phyloP scores from a whole-genome alignment of 2,888 invertebrate genomes.

The Palloptera scutellata region DNA sequence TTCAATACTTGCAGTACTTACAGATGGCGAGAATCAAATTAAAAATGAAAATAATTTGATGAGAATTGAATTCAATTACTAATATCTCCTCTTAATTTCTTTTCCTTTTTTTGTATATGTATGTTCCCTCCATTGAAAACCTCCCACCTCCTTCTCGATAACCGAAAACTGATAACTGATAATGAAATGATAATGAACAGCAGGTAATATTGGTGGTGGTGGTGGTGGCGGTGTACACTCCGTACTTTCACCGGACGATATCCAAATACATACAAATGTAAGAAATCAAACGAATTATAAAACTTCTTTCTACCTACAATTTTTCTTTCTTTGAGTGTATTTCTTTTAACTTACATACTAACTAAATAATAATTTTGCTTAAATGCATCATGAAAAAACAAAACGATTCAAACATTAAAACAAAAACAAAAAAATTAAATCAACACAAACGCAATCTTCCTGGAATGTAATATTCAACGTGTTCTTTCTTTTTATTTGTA shows the following conservation, averaged over 20 bases:
- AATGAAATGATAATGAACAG: slow-evolving; percentile 36
- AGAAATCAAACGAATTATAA: slow-evolving; percentile 38
- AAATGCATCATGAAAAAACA: too few species aligned
- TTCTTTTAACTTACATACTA: not conserved
- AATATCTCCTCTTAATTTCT: too few species aligned
- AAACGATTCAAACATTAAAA: too few species aligned
- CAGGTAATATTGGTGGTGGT: slow-evolving; percentile 59
- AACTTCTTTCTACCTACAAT: not conserved
- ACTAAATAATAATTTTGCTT: not conserved
- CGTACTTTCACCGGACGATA: slow-evolving; percentile 59
- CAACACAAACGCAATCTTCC: slow-evolving; percentile 35
- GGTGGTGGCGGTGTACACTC: slow-evolving; percentile 49
- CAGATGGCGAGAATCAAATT: too few species aligned
- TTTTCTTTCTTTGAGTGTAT: slow-evolving; percentile 1
- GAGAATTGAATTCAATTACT: too few species aligned
- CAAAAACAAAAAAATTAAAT: slow-evolving; percentile 26
- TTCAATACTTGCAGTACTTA: too few species aligned
- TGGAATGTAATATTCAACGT: slow-evolving; percentile 39
- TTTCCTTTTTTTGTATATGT: too few species aligned
- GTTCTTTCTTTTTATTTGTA: slow-evolving; percentile 8
- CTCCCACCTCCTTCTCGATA: too few species aligned
- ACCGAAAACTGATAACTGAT: too few species aligned
- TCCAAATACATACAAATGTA: slow-evolving; percentile 63
- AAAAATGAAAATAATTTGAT: too few species aligned
- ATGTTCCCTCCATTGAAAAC: too few species aligned